Base-by-base conservation (phyloP, 2,888 invertebrate genomes). In the Nephrocerus scutellatus region DNA sequence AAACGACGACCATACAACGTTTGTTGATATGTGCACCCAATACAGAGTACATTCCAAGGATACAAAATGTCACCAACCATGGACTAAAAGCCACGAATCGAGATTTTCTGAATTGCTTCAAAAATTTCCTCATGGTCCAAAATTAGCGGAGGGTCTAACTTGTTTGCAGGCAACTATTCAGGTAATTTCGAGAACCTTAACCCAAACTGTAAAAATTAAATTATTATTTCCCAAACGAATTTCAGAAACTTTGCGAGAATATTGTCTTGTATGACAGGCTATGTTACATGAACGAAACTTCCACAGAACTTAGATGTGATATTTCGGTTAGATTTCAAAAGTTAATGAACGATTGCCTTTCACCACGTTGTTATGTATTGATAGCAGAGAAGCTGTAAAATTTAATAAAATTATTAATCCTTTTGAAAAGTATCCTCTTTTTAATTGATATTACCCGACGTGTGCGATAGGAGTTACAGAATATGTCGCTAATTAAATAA, bases 351-450 rank as follows among this genome's bases (percentile, higher is more conserved):
- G 76, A 77, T 47, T 63, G 63, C 39, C 63, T 76, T 48, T 82
- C 82, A n/a, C 81, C 82, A 0, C 71, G 81, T 53, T 80, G 80
- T 61, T 70, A 74, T 50, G 80, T 75, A 22, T 62, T 81, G 46
- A 55, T 78, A 47, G 76, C 75, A 38, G 60, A 60, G 53, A 79
- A 77, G 63, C 53, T 60, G 48, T 50, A 46, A n/a, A n/a, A n/a
- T n/a, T n/a, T n/a, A n/a, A n/a, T n/a, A n/a, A n/a, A n/a, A n/a
- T n/a, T n/a, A n/a, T n/a, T n/a, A n/a, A n/a, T n/a, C n/a, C n/a
- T n/a, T n/a, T n/a, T n/a, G n/a, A n/a, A n/a, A n/a, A n/a, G n/a
- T n/a, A n/a, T n/a, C n/a, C n/a, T n/a, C n/a, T n/a, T n/a, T n/a
- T n/a, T n/a, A n/a, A n/a, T n/a, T n/a, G n/a, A n/a, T n/a, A n/a